Percentiles rank a stretch among this genome's conserved stretches.
Evolutionary conservation across 1,140 invertebrate species (phyloP).

Genomic region (Himalopsyche phryganea): DNA sequence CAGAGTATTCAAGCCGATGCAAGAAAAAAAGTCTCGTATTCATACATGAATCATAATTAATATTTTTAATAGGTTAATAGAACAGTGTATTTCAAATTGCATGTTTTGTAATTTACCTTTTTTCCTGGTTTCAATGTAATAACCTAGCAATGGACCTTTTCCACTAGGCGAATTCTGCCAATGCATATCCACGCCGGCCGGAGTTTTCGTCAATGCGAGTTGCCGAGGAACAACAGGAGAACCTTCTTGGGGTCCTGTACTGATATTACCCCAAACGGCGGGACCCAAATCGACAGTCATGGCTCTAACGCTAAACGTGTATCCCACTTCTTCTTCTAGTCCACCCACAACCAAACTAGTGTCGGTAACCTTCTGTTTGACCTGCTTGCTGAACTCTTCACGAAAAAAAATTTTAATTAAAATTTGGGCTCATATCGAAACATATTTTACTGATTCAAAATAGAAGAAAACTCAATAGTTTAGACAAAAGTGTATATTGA

Average conservation of each 20-base stretch:
- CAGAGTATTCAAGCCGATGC: too few species aligned
- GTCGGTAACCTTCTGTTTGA: conserved; percentile 86
- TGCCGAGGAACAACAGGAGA: conserved; percentile 77
- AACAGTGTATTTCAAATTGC: not conserved
- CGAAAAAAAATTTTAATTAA: too few species aligned
- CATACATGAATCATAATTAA: too few species aligned
- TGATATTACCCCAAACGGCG: conserved; percentile 74
- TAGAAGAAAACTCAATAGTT: too few species aligned
- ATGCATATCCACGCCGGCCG: conserved; percentile 78
- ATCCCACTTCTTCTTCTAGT: conserved; percentile 87
- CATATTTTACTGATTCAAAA: too few species aligned
- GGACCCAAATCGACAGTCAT: conserved; percentile 85
- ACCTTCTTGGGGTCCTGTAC: conserved; percentile 90
- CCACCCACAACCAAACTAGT: conserved; percentile 77
- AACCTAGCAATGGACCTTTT: conserved; percentile 81
- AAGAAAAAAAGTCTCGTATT: too few species aligned
- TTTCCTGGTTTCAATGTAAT: conserved; percentile 86
- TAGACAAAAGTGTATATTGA: too few species aligned
- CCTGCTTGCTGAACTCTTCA: conserved; percentile 84
- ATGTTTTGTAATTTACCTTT: conserved; percentile 65
- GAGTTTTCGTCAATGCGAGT: conserved; percentile 70
- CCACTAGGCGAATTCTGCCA: conserved; percentile 89
- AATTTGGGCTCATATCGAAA: too few species aligned
- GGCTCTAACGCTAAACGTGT: conserved; percentile 86
- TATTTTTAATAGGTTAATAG: too few species aligned